Conservation (phyloP, 2,797 vertebrate species). For the Lindbergichthys nudifrons region DNA sequence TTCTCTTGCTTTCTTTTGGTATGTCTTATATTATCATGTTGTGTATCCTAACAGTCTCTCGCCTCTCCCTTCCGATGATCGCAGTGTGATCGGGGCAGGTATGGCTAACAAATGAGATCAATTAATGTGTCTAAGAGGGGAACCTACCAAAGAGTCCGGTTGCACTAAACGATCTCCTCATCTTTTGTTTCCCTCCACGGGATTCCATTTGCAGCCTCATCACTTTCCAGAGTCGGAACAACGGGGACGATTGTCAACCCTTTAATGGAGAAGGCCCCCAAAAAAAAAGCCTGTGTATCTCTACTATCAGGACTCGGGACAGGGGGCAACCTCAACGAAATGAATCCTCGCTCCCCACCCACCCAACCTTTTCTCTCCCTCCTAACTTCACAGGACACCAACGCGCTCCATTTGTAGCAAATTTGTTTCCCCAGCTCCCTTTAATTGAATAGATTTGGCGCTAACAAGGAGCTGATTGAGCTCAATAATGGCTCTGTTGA, state of each 20-base stretch:
- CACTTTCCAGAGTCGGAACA: constrained; percentile 84
- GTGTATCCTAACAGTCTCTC: constrained; percentile 5
- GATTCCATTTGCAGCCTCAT: constrained; percentile 88
- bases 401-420: constrained; percentile 89
- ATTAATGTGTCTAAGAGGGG: constrained; percentile 94
- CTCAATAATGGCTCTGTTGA: constrained; percentile 61
- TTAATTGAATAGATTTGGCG: constrained; percentile 79
- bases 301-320: constrained; percentile 84
- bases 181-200: constrained; percentile 89
- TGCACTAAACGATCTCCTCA: constrained; percentile 92
- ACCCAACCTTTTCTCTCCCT: constrained; percentile 33
- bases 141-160: constrained; percentile 92
- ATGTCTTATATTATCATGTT: constrained; percentile 1
- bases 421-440: constrained; percentile 86
- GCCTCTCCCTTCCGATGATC: constrained; percentile 78
- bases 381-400: constrained; percentile 79
- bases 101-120: constrained; percentile 98
- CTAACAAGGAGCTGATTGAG: constrained; percentile 80
- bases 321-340: constrained; percentile 78
- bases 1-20: neutral
- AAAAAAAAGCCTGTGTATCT: constrained; percentile 90
- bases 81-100: constrained; percentile 90
- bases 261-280: constrained; percentile 85
- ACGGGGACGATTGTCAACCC: constrained; percentile 82
- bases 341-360: constrained; percentile 63